phyloP scores from a whole-genome alignment of 2,113 vertebrate genomes.

The Pao palembangensis region DNA sequence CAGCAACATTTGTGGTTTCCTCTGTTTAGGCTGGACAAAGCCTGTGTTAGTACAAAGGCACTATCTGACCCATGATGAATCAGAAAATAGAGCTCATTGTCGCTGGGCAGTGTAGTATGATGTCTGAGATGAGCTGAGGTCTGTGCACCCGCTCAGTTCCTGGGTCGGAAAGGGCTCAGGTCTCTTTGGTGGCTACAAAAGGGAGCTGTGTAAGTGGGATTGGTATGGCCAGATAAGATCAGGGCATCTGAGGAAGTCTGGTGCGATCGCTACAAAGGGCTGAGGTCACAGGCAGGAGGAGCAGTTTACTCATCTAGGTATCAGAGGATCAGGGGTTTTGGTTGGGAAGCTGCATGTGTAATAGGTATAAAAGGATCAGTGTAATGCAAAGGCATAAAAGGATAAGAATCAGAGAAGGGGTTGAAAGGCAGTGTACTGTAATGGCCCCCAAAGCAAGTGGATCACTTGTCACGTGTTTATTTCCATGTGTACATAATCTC shows the following conservation, averaged over 20 bases:
- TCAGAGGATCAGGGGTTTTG: slow-evolving; percentile 68
- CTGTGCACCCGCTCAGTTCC: slow-evolving; percentile 57
- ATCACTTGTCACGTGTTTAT: slow-evolving; percentile 57
- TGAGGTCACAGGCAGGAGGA: slow-evolving; percentile 74
- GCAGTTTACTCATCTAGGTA: slow-evolving; percentile 72
- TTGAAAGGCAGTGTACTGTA: slow-evolving; percentile 61
- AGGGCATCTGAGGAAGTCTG: slow-evolving; percentile 71
- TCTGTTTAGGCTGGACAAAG: slow-evolving; percentile 52
- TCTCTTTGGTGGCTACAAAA: slow-evolving; percentile 65
- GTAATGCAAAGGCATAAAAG: slow-evolving; percentile 73
- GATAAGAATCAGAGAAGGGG: slow-evolving; percentile 67
- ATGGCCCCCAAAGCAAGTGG: slow-evolving; percentile 65
- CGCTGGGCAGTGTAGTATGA: slow-evolving; percentile 72
- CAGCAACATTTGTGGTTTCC: slow-evolving; percentile 23
- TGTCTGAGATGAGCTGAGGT: slow-evolving; percentile 72
- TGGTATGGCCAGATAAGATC: slow-evolving; percentile 74
- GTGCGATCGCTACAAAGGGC: slow-evolving; percentile 75
- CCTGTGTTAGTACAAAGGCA: slow-evolving; percentile 50
- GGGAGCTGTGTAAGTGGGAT: slow-evolving; percentile 68
- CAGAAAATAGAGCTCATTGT: slow-evolving; percentile 68
- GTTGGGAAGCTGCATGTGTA: slow-evolving; percentile 62
- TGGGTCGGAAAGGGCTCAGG: slow-evolving; percentile 63
- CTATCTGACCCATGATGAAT: slow-evolving; percentile 62
- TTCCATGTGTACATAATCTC: slow-evolving; percentile 21
- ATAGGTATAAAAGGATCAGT: slow-evolving; percentile 76